phyloP scores from a whole-genome alignment of 2,888 invertebrate species.

The Ochlodes sylvanus region DNA sequence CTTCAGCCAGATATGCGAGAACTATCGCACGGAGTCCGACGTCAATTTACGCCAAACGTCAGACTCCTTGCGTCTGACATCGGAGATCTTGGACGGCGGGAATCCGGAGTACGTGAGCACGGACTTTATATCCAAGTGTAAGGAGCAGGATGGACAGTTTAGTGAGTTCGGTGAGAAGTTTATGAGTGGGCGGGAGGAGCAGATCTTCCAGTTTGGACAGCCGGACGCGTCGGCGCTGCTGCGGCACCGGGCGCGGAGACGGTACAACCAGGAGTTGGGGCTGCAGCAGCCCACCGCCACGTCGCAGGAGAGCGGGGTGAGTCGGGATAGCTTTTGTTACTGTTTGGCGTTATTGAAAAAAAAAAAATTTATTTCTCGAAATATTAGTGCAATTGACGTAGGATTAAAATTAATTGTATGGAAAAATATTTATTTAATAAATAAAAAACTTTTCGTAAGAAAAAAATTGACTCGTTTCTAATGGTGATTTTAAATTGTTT shows the following conservation, averaged over 20 bases:
- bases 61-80: constrained; percentile 68
- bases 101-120: constrained; percentile 56
- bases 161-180: constrained; percentile 65
- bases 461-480: too few relatives aligned
- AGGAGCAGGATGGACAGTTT: constrained; percentile 35
- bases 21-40: constrained; percentile 68
- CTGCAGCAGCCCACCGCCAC: constrained; percentile 71
- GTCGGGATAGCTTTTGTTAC: constrained; percentile 47
- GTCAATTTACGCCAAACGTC: constrained; percentile 71
- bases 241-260: constrained; percentile 75
- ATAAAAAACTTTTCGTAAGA: too few relatives aligned
- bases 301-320: constrained; percentile 83
- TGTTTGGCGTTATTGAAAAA: too few relatives aligned
- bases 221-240: constrained; percentile 85
- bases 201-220: constrained; percentile 85
- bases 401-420: too few relatives aligned
- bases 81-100: constrained; percentile 65
- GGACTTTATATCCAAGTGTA: constrained; percentile 45
- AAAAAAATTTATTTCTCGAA: too few relatives aligned
- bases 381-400: too few relatives aligned
- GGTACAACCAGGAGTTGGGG: constrained; percentile 76
- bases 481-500: too few relatives aligned
- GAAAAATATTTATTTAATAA: too few relatives aligned
- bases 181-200: constrained; percentile 66
- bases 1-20: constrained; percentile 78